phyloP scores from a whole-genome alignment of 2,113 vertebrate genomes.

The Nothocercus julius region DNA sequence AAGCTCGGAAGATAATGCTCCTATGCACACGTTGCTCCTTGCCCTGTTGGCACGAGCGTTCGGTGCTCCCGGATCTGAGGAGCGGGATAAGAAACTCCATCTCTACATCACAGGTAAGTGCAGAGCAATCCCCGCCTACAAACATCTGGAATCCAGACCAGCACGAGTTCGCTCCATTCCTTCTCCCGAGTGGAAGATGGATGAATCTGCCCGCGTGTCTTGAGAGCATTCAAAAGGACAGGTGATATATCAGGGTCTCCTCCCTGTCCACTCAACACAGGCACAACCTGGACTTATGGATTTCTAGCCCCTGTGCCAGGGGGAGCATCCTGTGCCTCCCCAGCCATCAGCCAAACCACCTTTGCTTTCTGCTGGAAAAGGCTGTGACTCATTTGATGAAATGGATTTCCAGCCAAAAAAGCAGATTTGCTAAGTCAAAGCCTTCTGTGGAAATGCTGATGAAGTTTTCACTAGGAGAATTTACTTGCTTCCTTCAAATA shows the following conservation, averaged over 20 bases:
- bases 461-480: not conserved
- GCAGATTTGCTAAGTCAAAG: not conserved
- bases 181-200: not conserved
- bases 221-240: not conserved
- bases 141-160: slow-evolving; percentile 58
- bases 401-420: not conserved
- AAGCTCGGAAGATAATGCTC: no score
- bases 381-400: rapidly evolving
- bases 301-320: not conserved
- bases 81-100: rapidly evolving
- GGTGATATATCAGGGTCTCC: not conserved
- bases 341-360: rapidly evolving
- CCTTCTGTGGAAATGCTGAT: not conserved
- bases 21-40: no score
- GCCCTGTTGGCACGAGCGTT: rapidly evolving
- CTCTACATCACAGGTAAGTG: not conserved
- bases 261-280: rapidly evolving
- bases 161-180: not conserved
- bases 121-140: rapidly evolving
- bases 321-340: not conserved
- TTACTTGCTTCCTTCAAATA: not conserved
- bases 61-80: rapidly evolving
- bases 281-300: not conserved
- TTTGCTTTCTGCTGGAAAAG: rapidly evolving
- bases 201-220: not conserved